Percentiles rank a stretch among this genome's conserved stretches.
phyloP scores from a whole-genome alignment of 1,140 invertebrate genomes.

The Cotesia glomerata region DNA sequence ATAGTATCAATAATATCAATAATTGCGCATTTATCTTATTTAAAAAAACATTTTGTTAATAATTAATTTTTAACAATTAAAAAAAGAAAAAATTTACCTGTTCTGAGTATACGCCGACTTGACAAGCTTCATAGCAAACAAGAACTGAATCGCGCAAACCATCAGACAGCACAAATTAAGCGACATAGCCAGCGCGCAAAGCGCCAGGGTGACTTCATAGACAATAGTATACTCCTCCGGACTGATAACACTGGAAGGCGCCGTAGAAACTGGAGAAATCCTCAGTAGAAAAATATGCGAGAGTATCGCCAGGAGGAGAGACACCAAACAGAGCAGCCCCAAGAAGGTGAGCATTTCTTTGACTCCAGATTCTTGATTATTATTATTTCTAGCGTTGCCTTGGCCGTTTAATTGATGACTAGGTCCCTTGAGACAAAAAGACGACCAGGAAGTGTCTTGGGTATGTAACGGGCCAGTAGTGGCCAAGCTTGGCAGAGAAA shows the following conservation, averaged over 20 bases:
- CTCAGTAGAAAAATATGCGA: conserved; percentile 85
- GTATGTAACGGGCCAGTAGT: conserved; percentile 24
- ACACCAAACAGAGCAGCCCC: conserved; percentile 84
- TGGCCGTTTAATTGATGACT: not conserved
- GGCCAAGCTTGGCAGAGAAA: not conserved
- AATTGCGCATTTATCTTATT: too few relatives aligned
- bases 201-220: conserved; percentile 87
- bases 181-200: conserved; percentile 85
- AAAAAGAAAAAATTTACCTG: conserved; percentile 51
- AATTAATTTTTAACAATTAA: too few relatives aligned
- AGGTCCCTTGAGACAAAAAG: conserved; percentile 52
- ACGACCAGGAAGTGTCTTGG: conserved; percentile 64
- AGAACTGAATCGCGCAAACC: conserved; percentile 92
- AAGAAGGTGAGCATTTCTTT: conserved; percentile 85
- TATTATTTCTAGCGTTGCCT: conserved; percentile 56
- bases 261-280: conserved; percentile 73
- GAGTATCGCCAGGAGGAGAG: conserved; percentile 79
- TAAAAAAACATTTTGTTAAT: too few relatives aligned
- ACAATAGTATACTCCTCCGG: conserved; percentile 84
- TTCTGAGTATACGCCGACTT: conserved; percentile 68
- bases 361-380: conserved; percentile 67
- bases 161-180: conserved; percentile 89
- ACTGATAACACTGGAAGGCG: conserved; percentile 66
- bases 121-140: conserved; percentile 90
- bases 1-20: too few relatives aligned